These are phyloP conservation scores for Malthinus flaveolus DNA, from an alignment of 2,888 invertebrate genomes.

Conservation along the genomic window DNA sequence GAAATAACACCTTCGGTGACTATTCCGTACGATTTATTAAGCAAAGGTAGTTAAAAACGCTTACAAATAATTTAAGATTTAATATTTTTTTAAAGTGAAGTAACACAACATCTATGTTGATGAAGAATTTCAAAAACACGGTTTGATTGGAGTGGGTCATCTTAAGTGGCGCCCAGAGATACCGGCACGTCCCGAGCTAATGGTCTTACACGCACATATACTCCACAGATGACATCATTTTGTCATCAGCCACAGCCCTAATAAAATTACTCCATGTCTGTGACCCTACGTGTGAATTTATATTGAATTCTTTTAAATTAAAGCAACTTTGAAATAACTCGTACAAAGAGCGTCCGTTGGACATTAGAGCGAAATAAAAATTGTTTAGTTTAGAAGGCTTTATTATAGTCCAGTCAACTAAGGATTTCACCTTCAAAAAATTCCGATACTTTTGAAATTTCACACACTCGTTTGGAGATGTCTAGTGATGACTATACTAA, in stretches of 20 bases:
- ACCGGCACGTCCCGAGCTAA: conserved; percentile 47
- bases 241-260: conserved; percentile 50
- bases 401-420: too few species aligned
- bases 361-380: not conserved
- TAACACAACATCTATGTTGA: not conserved
- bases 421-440: too few species aligned
- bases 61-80: too few species aligned
- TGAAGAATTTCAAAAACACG: conserved; percentile 17
- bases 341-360: not conserved
- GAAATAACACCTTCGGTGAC: too few species aligned
- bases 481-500: too few species aligned
- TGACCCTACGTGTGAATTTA: conserved; percentile 12
- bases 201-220: conserved; percentile 52
- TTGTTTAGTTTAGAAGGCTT: too few species aligned
- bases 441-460: too few species aligned
- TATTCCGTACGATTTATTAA: too few species aligned
- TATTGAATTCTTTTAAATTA: not conserved
- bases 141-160: conserved; percentile 28
- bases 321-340: not conserved
- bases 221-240: conserved; percentile 53
- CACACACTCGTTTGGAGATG: too few species aligned
- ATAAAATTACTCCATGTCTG: conserved; percentile 45
- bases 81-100: not conserved
- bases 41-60: too few species aligned
- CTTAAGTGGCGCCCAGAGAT: conserved; percentile 38